Conservation (phyloP, 2,797 vertebrate species). For the Crocidura indochinensis region DNA sequence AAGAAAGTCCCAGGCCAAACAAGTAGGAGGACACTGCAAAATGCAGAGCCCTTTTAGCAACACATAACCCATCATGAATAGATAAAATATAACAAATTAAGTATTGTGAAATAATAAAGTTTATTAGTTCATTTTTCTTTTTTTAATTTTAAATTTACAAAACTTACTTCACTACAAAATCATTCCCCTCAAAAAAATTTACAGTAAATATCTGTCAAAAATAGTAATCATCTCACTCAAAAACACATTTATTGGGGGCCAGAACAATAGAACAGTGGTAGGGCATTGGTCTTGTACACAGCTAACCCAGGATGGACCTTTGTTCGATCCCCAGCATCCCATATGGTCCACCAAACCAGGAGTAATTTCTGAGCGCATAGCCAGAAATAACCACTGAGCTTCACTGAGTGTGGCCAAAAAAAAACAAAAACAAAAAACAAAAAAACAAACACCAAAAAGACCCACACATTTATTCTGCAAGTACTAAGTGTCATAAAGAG, state of each 20-base stretch:
- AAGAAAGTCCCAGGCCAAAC: constrained; percentile 45
- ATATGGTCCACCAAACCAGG: no score
- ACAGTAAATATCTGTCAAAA: constrained; percentile 1
- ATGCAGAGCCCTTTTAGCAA: neutral
- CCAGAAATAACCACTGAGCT: no score
- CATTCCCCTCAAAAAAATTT: constrained; percentile 6
- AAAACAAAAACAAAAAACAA: no score
- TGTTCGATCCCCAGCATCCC: no score
- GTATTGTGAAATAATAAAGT: constrained; percentile 34
- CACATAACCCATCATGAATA: neutral
- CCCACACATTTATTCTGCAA: no score
- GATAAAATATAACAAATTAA: constrained; percentile 31
- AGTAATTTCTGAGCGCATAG: no score
- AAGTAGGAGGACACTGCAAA: constrained; percentile 26
- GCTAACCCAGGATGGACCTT: no score
- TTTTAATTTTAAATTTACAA: constrained; percentile 40
- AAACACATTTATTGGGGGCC: constrained; percentile 17
- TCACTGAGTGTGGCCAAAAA: no score
- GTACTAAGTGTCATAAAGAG: neutral
- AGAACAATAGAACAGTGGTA: no score
- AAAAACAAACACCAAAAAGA: no score
- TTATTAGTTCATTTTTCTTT: constrained; percentile 20
- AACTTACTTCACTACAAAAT: constrained; percentile 50
- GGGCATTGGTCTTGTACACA: no score
- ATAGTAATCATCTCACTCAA: neutral